These are phyloP conservation scores for Crocallis elinguaria DNA, from an alignment of 2,888 invertebrate species.

Conservation along the genomic window DNA sequence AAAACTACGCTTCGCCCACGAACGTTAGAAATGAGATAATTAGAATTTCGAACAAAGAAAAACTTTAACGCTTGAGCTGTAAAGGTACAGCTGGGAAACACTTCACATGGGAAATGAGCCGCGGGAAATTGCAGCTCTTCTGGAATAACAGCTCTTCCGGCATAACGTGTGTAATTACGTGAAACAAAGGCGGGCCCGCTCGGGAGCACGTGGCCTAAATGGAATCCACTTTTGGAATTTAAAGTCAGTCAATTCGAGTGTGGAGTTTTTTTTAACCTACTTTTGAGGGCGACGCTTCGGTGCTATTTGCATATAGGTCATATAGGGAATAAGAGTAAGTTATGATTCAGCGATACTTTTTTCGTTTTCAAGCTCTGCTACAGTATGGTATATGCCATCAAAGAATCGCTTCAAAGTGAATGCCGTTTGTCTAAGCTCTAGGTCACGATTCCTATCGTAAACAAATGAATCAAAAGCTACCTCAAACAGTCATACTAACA, in stretches of 20 bases:
- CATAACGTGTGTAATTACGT: constrained; percentile 27
- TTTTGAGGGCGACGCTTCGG: background rate
- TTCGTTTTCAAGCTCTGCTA: too few relatives aligned
- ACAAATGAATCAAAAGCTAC: too few relatives aligned
- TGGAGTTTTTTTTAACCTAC: background rate
- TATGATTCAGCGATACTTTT: too few relatives aligned
- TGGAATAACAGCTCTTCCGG: constrained; percentile 13
- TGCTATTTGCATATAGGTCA: too few relatives aligned
- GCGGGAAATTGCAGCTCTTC: constrained; percentile 13
- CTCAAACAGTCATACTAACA: too few relatives aligned
- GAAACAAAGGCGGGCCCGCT: constrained; percentile 18
- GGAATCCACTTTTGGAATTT: constrained; percentile 25
- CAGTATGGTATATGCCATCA: too few relatives aligned
- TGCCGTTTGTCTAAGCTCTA: too few relatives aligned
- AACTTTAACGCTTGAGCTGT: constrained; percentile 13
- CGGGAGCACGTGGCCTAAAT: constrained; percentile 22
- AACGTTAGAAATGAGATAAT: constrained; percentile 4
- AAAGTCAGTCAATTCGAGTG: constrained; percentile 4
- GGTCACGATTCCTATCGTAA: too few relatives aligned
- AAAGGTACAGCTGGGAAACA: constrained; percentile 7
- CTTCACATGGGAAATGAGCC: constrained; percentile 25
- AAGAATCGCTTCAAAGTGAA: too few relatives aligned
- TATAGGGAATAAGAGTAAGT: too few relatives aligned
- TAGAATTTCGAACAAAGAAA: constrained; percentile 13
- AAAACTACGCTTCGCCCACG: background rate